Base-by-base conservation (phyloP, 1,140 invertebrate genomes). In the Elysia chlorotica region DNA sequence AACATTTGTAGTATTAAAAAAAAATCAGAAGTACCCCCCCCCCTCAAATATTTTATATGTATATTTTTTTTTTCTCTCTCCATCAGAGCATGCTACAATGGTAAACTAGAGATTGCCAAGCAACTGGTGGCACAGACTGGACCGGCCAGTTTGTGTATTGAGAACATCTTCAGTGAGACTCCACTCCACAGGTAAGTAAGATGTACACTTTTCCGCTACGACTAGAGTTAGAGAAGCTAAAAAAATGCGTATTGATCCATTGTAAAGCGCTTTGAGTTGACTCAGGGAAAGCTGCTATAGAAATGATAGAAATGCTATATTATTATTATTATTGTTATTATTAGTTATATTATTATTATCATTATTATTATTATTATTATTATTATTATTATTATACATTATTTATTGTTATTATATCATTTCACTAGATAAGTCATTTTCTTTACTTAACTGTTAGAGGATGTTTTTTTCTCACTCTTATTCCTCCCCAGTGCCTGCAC, bases 151-250 rank as follows among this genome's bases (percentile, higher is more conserved):
- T 74, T 89, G 21, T 81, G 70, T 21, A 86, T 82, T 68, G 88
- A 89, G 75, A 89, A 89, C 67, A 79, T 89, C 5, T 89, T 89
- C 76, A 88, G 87, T 75, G 88, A 89, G 79, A 89, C 88, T 5
- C 88, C 88, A 28, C 74, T 89, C 25, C 87, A 89, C 62, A 79
- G 83, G 81, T 83, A 71, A 62, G 41, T 23, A n/a, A n/a, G n/a
- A n/a, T n/a, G n/a, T n/a, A n/a, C n/a, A n/a, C n/a, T n/a, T n/a
- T n/a, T n/a, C n/a, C n/a, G n/a, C n/a, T n/a, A n/a, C n/a, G n/a
- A n/a, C n/a, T n/a, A n/a, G n/a, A n/a, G n/a, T n/a, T n/a, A n/a
- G n/a, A n/a, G n/a, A n/a, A n/a, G n/a, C 6, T 59, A 25, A 25
- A 17, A 25, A 25, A 10, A 6, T 10, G 56, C 14, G 56, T 10